A percentile compares a stretch with the other conserved stretches of the same genome.
Evolutionary conservation across 2,888 invertebrate species (phyloP).

Genomic region (Lepetodrilus schrolli): DNA sequence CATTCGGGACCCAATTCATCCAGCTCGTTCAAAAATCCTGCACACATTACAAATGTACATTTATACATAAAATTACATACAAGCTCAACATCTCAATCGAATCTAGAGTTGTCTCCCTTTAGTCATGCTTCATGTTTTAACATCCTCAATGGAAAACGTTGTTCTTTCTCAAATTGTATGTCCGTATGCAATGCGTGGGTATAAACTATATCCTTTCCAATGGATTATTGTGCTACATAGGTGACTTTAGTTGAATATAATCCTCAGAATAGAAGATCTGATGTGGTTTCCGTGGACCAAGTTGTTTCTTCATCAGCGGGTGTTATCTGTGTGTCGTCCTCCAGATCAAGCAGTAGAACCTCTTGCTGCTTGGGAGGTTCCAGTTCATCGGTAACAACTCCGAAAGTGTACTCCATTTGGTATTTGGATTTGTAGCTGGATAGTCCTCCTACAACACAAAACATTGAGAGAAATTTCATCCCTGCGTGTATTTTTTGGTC

Average conservation of each 20-base stretch:
- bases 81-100: too few relatives aligned
- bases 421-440: conserved; percentile 62
- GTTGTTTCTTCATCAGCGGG: conserved; percentile 58
- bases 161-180: not conserved
- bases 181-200: not conserved
- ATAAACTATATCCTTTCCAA: not conserved
- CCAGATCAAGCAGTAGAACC: conserved; percentile 22
- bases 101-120: conserved; percentile 18
- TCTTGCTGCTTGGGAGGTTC: conserved; percentile 39
- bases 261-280: conserved; percentile 64
- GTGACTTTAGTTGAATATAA: too few relatives aligned
- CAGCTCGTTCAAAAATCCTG: too few relatives aligned
- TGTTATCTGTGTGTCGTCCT: conserved; percentile 46
- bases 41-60: too few relatives aligned
- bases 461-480: too few relatives aligned
- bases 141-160: not conserved
- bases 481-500: too few relatives aligned
- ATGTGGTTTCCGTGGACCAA: conserved; percentile 56
- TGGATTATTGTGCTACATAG: too few relatives aligned
- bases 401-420: conserved; percentile 63
- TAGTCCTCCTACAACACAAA: conserved; percentile 52
- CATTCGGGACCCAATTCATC: too few relatives aligned
- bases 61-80: not conserved
- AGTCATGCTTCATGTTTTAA: not conserved
- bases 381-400: conserved; percentile 42